Conservation (phyloP, 2,113 vertebrate species). For the Halichoeres trimaculatus region DNA sequence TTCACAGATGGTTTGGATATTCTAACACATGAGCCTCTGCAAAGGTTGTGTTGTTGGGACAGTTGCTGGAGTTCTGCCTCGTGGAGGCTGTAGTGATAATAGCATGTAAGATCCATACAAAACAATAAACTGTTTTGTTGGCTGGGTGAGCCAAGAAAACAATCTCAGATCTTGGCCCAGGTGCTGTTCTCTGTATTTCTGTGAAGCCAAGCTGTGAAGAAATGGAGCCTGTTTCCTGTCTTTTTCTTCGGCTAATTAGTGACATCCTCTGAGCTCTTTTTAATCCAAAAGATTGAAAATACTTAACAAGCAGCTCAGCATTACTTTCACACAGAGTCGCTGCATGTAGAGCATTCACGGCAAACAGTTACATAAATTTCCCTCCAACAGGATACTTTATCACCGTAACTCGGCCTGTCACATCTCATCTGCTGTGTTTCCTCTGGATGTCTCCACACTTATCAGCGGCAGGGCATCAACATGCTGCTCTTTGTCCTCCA, state of each 20-base stretch:
- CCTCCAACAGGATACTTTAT: constrained; percentile 24
- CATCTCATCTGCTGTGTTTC: constrained; percentile 56
- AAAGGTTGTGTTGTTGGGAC: background rate
- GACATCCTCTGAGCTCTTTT: constrained; percentile 22
- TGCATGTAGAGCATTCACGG: constrained; percentile 7
- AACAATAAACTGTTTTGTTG: constrained; percentile 44
- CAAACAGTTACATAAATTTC: constrained; percentile 17
- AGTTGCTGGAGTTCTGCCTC: constrained; percentile 42
- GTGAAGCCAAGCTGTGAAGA: constrained; percentile 16
- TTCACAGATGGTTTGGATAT: constrained; percentile 51
- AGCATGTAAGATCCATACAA: constrained; percentile 40
- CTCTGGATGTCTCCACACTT: constrained; percentile 48
- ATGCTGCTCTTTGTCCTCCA: constrained; percentile 17
- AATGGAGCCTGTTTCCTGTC: constrained; percentile 17
- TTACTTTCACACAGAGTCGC: background rate
- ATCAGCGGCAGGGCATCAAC: constrained; percentile 52
- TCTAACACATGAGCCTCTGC: constrained; percentile 23
- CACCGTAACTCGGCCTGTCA: constrained; percentile 43
- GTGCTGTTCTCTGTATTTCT: constrained; percentile 20
- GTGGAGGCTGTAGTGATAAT: constrained; percentile 49
- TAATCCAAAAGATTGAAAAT: background rate
- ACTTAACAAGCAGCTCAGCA: background rate
- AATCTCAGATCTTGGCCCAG: constrained; percentile 47
- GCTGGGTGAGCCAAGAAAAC: constrained; percentile 40
- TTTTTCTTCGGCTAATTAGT: constrained; percentile 28